Evolutionary conservation across 1,140 invertebrate genomes (phyloP).

Genomic region (Coenobita brevimanus): DNA sequence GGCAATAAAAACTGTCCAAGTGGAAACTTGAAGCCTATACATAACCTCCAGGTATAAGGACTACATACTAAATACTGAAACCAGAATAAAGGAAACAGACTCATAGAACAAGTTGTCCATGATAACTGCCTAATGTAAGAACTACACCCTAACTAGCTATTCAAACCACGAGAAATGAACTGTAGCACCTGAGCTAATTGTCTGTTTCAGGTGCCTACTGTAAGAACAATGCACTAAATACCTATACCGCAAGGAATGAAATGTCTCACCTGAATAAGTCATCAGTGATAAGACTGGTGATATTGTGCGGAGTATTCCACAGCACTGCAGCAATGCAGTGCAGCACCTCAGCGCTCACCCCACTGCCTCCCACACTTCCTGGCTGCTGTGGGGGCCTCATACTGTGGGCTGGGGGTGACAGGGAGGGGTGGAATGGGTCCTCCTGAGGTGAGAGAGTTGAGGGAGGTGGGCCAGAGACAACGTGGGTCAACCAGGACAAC

Average conservation of each 20-base stretch:
- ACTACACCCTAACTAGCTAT: no score
- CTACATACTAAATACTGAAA: not conserved
- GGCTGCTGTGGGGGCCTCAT: not conserved
- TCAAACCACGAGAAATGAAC: no score
- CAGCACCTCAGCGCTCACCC: constrained; percentile 76
- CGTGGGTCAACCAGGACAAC: constrained; percentile 79
- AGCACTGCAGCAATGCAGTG: constrained; percentile 86
- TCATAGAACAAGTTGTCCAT: no score
- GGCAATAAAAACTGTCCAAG: no score
- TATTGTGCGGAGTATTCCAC: constrained; percentile 82
- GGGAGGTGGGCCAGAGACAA: constrained; percentile 71
- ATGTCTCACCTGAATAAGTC: constrained; percentile 79
- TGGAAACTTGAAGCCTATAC: no score
- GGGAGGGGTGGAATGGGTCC: constrained; percentile 2
- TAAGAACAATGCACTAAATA: not conserved
- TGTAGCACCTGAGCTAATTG: no score
- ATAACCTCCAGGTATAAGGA: no score
- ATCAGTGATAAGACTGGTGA: constrained; percentile 80
- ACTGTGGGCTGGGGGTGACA: constrained; percentile 7
- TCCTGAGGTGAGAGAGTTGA: not conserved
- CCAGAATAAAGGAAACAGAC: no score
- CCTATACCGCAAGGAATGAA: not conserved
- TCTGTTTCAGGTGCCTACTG: no score
- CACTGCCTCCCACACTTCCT: constrained; percentile 70
- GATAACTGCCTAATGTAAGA: no score